Percentiles rank a stretch among this genome's conserved stretches.
phyloP scores from a whole-genome alignment of 1,140 invertebrate genomes.

The Drosophila cardini region DNA sequence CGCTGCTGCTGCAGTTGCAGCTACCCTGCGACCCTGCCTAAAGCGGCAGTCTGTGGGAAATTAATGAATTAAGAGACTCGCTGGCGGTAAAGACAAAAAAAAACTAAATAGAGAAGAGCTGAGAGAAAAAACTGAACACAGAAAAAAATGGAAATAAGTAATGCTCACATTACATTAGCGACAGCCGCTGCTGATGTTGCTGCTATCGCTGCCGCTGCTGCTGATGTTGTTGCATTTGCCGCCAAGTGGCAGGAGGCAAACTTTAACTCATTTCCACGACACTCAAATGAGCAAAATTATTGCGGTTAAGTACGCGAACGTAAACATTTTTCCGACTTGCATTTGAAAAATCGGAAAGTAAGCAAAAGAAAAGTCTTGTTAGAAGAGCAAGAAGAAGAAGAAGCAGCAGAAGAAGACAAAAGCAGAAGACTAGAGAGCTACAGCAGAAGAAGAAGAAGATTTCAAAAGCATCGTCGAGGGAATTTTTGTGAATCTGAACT shows the following conservation, averaged over 20 bases:
- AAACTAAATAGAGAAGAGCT: slow-evolving; percentile 1
- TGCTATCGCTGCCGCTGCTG: slow-evolving; percentile 17
- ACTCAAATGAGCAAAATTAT: slow-evolving; percentile 84
- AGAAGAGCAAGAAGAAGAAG: slow-evolving; percentile 30
- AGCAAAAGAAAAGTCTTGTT: slow-evolving; percentile 62
- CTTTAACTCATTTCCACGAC: slow-evolving; percentile 83
- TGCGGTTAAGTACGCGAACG: slow-evolving; percentile 81
- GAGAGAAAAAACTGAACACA: slow-evolving; percentile 12
- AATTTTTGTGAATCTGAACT: slow-evolving; percentile 31
- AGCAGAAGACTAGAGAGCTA: slow-evolving; percentile 1
- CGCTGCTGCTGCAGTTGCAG: slow-evolving; percentile 18
- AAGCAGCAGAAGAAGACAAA: not conserved
- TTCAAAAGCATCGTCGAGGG: slow-evolving; percentile 39
- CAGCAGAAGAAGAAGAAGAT: slow-evolving; percentile 40
- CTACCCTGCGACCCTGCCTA: slow-evolving; percentile 31
- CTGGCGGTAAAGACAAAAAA: slow-evolving; percentile 57
- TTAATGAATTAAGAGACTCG: slow-evolving; percentile 75
- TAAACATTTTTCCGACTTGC: slow-evolving; percentile 64
- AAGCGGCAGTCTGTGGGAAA: slow-evolving; percentile 68
- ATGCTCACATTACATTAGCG: slow-evolving; percentile 78
- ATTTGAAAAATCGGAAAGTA: slow-evolving; percentile 72
- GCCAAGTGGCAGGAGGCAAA: slow-evolving; percentile 64
- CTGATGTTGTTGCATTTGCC: slow-evolving; percentile 26
- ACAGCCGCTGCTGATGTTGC: slow-evolving; percentile 29
- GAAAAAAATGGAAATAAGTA: slow-evolving; percentile 77